Conservation (phyloP, 2,797 vertebrate species). For the Pangasius krempfi region DNA sequence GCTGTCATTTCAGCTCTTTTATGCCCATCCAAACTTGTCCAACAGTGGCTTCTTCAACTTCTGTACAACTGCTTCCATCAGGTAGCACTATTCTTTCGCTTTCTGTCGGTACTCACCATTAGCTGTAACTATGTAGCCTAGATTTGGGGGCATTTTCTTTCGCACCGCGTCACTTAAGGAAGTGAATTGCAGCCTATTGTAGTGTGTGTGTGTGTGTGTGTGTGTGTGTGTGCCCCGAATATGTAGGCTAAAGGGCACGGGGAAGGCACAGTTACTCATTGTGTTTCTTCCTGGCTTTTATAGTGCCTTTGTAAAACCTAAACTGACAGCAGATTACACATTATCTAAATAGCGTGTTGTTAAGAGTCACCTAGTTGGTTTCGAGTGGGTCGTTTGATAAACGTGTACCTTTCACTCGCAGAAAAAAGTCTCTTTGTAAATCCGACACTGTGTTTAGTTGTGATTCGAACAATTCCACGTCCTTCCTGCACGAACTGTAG, state of each 20-base stretch:
- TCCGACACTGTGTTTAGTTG: neutral
- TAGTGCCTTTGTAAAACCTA: neutral
- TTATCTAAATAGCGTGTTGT: neutral
- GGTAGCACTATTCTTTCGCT: conserved; percentile 32
- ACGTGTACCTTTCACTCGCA: too few relatives aligned
- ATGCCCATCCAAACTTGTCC: neutral
- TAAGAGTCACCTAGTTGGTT: neutral
- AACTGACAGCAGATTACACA: neutral
- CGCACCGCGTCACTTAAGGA: neutral
- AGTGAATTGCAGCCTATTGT: conserved; percentile 11
- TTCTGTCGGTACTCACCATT: neutral
- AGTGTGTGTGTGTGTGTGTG: neutral
- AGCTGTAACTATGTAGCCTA: neutral
- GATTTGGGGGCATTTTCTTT: neutral
- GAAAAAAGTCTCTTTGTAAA: neutral
- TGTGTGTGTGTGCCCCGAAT: conserved; percentile 40
- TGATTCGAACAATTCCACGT: neutral
- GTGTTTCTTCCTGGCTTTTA: conserved; percentile 57
- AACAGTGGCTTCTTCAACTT: conserved; percentile 37
- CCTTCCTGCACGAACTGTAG: neutral
- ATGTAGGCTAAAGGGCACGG: conserved; percentile 79
- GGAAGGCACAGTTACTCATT: conserved; percentile 43
- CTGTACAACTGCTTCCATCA: conserved; percentile 33
- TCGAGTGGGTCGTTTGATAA: neutral
- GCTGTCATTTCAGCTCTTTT: conserved; percentile 5